Percentiles rank a stretch among this genome's conserved stretches.
Conservation (phyloP, 92 coral and sea anemone genomes). For the Phenganax marumi region DNA sequence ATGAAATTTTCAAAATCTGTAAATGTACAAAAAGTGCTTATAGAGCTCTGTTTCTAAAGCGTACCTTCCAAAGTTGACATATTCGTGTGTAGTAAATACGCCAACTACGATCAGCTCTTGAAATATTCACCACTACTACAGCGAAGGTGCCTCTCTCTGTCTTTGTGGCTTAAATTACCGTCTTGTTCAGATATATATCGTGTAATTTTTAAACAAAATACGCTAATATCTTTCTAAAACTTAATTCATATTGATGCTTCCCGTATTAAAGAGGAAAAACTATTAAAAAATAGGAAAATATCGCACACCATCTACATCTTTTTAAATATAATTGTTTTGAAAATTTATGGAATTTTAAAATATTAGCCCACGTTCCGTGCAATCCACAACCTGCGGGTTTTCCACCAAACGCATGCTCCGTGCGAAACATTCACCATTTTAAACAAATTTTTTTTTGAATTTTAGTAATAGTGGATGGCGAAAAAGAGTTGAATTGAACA, state of each 20-base stretch:
- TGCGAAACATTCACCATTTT: background rate
- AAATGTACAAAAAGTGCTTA: background rate
- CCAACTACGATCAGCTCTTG: background rate
- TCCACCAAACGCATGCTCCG: constrained; percentile 27
- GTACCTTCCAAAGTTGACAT: constrained; percentile 45
- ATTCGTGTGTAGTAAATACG: constrained; percentile 3
- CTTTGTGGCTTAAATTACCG: background rate
- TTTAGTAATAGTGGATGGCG: background rate
- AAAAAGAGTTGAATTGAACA: background rate
- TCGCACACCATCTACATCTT: background rate
- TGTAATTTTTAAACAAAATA: background rate
- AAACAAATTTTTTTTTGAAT: background rate
- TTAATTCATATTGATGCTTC: background rate
- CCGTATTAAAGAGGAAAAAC: background rate
- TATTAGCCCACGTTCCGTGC: constrained; percentile 47
- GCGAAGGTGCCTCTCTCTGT: background rate
- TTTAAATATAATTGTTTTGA: background rate
- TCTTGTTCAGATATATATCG: background rate
- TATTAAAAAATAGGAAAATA: background rate
- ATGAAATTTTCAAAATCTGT: background rate
- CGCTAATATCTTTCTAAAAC: background rate
- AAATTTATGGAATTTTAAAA: constrained; percentile 10
- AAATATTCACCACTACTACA: background rate
- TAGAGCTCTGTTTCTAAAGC: background rate
- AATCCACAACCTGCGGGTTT: constrained; percentile 40